Evolutionary conservation across 2,113 vertebrate species (phyloP), one percentile per base, ranked within the genome.

Genomic region (human (Homo sapiens)): DNA sequence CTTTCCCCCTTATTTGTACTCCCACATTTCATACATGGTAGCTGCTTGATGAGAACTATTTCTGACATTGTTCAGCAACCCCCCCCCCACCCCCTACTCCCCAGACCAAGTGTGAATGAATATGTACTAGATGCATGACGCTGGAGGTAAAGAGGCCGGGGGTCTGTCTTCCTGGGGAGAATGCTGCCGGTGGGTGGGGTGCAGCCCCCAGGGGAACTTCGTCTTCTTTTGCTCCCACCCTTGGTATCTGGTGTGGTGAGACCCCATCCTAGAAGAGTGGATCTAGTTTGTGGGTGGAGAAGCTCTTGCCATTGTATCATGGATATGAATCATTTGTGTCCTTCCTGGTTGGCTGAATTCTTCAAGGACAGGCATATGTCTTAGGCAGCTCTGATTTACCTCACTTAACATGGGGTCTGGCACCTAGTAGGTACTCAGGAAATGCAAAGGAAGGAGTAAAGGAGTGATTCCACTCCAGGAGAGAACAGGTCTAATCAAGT

Each of bases 181-280:
- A 86, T 25, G n/a, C 2, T 90, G n/a, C 50, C 35, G 52, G 4
- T 80, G 55, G 12, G 66, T 50, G 61, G 32, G 32, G 11, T 78
- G 61, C 23, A 45, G 73, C 5, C 55, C 75, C 38, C 50, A 81
- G 86, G 82, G 40, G 55, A 82, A 72, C 89, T 85, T 83, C 5
- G 13, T 91, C 40, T 90, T 50, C 48, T 92, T 16, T 89, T 75
- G 50, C 52, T 89, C 61, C 73, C 35, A 16, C 30, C 48, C 45
- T 18, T 68, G 80, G 88, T 76, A 95, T 85, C 61, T 89, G 48
- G 90, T 73, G 76, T 90, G 88, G 64, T 45, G 17, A 96, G 94
- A 40, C 30, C 66, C 70, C 0, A 0, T 35, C 61, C 89, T 90
- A 6, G 70, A 93, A 88, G 14, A 96, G 76, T 64, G 96, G 70